Base-by-base conservation (phyloP, 2,797 vertebrate species). In the Glyptemys insculpta region DNA sequence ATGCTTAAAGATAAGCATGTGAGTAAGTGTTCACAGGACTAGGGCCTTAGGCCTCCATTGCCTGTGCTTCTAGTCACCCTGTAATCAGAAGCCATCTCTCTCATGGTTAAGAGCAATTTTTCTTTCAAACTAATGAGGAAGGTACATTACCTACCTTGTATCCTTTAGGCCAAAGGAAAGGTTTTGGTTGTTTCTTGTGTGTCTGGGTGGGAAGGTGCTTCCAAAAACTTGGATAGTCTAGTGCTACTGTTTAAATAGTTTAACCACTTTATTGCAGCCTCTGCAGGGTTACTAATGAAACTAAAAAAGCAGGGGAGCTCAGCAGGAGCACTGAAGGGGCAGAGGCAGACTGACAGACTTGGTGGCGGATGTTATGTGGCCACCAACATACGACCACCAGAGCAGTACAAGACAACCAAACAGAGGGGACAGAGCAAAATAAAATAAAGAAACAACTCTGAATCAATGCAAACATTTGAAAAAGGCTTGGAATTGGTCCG, bases 371-470 rank as follows among this genome's bases (percentile, higher is more conserved):
- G 78, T 80, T 87, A 76, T 37, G 90, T 68, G 85, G 83, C 92
- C 85, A 90, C 96, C 94, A 94, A 89, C 92, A 31, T 37, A 27
- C 94, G 90, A 94, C 93, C 95, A 96, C 96, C 94, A 90, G 78
- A 87, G 96, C 92, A 95, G 96, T 91, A 91, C 65, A 93, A 95
- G 86, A 97, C 79, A 89, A 87, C 86, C 94, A 90, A 94, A 95
- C 86, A 94, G 88, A 92, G 91, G 41, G 31, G 50, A 80, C 34
- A 50, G 37, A 85, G 86, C 76, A 93, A 92, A 95, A 92, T 89
- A 92, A 96, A 97, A 95, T 90, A 93, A 92, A 88, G 87, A 82
- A 79, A 85, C 82, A 87, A 90, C 68, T 85, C 81, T 89, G 74
- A 83, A 94, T 52, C 91, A 85, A 85, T 79, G 78, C 88, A 93